Percentiles rank a stretch among this genome's conserved stretches.
phyloP scores from a whole-genome alignment of 2,888 invertebrate species.

The Melinaea marsaeus region DNA sequence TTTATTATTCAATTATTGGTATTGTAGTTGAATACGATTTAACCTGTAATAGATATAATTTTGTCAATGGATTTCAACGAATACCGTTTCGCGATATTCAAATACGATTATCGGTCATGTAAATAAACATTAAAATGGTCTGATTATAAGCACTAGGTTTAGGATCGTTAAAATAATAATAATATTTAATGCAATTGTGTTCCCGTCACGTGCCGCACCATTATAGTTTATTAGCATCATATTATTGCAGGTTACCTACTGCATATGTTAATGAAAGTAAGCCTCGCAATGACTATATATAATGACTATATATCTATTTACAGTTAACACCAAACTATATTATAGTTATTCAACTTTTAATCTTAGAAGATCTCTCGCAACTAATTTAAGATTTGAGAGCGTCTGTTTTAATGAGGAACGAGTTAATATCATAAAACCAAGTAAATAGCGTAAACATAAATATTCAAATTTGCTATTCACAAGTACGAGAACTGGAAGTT shows the following conservation, averaged over 20 bases:
- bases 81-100: slow-evolving; percentile 55
- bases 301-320: too few relatives aligned
- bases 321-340: too few relatives aligned
- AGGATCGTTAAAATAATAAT: slow-evolving; percentile 25
- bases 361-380: too few relatives aligned
- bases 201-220: neutral
- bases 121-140: slow-evolving; percentile 57
- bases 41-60: slow-evolving; percentile 28
- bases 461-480: slow-evolving; percentile 24
- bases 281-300: too few relatives aligned
- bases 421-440: slow-evolving; percentile 10
- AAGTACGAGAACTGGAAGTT: slow-evolving; percentile 46
- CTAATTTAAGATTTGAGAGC: too few relatives aligned
- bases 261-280: neutral
- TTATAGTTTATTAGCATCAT: slow-evolving; percentile 1
- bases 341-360: too few relatives aligned
- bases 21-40: slow-evolving; percentile 27
- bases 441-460: slow-evolving; percentile 23
- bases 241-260: slow-evolving; percentile 2
- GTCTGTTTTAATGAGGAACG: neutral
- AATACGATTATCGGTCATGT: slow-evolving; percentile 57
- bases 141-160: slow-evolving; percentile 41
- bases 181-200: slow-evolving; percentile 23
- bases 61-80: slow-evolving; percentile 26
- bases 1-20: slow-evolving; percentile 33